These are phyloP conservation scores for Tenualosa thibaudeaui DNA, from an alignment of 2,797 vertebrate genomes.

Conservation along the genomic window DNA sequence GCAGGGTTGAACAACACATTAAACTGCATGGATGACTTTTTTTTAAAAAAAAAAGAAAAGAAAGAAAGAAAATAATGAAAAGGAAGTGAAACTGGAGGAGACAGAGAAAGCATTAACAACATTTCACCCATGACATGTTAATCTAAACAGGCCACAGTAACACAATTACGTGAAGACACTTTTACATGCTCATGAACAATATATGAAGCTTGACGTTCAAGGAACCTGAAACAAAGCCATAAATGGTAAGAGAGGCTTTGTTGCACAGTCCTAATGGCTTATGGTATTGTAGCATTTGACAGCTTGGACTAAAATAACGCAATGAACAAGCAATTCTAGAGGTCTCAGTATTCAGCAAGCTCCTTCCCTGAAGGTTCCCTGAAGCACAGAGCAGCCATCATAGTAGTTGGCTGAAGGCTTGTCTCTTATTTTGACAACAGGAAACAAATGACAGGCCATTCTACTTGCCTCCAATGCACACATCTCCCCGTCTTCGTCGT, in stretches of 20 bases:
- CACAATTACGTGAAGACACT: not conserved
- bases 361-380: not conserved
- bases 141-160: not conserved
- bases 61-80: not conserved
- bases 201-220: not conserved
- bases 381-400: not conserved
- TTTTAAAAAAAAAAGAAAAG: not conserved
- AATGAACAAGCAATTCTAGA: not conserved
- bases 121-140: not conserved
- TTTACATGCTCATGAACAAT: not conserved
- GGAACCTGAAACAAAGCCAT: not conserved
- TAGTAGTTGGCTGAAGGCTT: not conserved
- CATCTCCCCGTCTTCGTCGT: not conserved
- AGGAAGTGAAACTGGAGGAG: not conserved
- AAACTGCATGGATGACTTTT: not conserved
- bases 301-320: not conserved
- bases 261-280: not conserved
- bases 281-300: not conserved
- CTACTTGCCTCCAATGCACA: not conserved
- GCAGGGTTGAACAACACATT: not conserved
- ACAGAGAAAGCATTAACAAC: not conserved
- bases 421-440: not conserved
- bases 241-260: no score
- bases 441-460: not conserved
- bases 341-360: not conserved